These are phyloP conservation scores for Limnephilus auricula DNA, from an alignment of 2,888 invertebrate genomes.

Conservation along the genomic window DNA sequence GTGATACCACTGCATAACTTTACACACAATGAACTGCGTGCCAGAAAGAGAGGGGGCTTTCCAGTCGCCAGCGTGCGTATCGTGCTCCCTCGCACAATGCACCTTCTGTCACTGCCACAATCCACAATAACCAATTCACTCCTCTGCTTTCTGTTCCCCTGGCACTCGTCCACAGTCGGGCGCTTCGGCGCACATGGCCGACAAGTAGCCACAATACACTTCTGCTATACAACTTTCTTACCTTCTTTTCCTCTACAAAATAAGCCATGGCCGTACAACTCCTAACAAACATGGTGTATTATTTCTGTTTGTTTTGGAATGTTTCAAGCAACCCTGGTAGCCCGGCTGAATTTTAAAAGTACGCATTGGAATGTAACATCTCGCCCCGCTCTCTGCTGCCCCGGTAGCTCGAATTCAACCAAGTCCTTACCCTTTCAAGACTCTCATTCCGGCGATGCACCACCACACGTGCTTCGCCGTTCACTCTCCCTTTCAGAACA, in stretches of 20 bases:
- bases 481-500: slow-evolving; percentile 55
- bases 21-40: neutral
- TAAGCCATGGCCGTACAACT: neutral
- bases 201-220: slow-evolving; percentile 41
- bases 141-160: slow-evolving; percentile 54
- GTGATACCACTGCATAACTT: neutral
- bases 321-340: neutral
- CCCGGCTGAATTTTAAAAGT: slow-evolving; percentile 33
- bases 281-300: neutral
- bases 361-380: slow-evolving; percentile 30
- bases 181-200: slow-evolving; percentile 61
- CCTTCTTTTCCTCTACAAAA: slow-evolving; percentile 28
- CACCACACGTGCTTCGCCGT: slow-evolving; percentile 35
- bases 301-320: neutral
- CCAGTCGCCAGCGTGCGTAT: neutral
- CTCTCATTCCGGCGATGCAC: slow-evolving; percentile 68
- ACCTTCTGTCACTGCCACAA: slow-evolving; percentile 3
- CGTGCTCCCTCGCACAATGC: neutral
- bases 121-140: neutral
- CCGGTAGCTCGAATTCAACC: slow-evolving; percentile 71
- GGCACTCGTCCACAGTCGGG: slow-evolving; percentile 64
- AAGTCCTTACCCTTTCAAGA: slow-evolving; percentile 72
- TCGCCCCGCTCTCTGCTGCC: slow-evolving; percentile 67
- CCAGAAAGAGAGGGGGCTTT: neutral
- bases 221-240: neutral